These are phyloP conservation scores for Sebastes wilsoni DNA, from an alignment of 2,797 vertebrate species.

Conservation along the genomic window DNA sequence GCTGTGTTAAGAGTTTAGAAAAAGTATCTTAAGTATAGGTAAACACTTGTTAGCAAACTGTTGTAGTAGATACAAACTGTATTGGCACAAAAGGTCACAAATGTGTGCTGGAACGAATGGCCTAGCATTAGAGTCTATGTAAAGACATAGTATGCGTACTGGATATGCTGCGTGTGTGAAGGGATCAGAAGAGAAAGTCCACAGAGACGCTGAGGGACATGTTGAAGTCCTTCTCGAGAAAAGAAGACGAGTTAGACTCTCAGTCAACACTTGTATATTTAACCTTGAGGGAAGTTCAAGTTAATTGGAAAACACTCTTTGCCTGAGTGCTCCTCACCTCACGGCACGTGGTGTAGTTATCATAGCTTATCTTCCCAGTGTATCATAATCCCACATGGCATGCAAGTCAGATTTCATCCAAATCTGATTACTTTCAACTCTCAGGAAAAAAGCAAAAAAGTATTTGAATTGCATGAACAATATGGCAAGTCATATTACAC, in stretches of 20 bases:
- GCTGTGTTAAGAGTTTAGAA: too few species aligned
- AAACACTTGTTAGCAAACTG: too few species aligned
- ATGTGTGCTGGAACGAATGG: not conserved
- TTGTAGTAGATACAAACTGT: not conserved
- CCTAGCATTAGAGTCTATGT: not conserved
- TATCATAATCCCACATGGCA: constrained; percentile 78
- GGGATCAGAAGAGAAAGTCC: not conserved
- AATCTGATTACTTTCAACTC: constrained; percentile 82
- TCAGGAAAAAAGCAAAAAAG: constrained; percentile 66
- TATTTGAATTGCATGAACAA: constrained; percentile 88
- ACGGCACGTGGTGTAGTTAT: constrained; percentile 65
- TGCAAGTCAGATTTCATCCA: constrained; percentile 77
- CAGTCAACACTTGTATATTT: constrained; percentile 70
- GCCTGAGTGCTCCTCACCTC: constrained; percentile 72
- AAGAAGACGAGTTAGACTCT: constrained; percentile 45
- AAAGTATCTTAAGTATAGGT: too few species aligned
- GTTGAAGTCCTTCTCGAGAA: constrained; percentile 26
- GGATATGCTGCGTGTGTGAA: not conserved
- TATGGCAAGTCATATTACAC: constrained; percentile 86
- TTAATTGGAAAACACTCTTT: constrained; percentile 76
- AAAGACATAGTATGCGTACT: not conserved
- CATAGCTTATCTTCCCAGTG: constrained; percentile 74
- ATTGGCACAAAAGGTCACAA: not conserved
- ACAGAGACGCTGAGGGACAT: not conserved
- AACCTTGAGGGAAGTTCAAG: constrained; percentile 75